Base-by-base conservation (phyloP, 2,888 invertebrate genomes). In the Drosophila phalerata region DNA sequence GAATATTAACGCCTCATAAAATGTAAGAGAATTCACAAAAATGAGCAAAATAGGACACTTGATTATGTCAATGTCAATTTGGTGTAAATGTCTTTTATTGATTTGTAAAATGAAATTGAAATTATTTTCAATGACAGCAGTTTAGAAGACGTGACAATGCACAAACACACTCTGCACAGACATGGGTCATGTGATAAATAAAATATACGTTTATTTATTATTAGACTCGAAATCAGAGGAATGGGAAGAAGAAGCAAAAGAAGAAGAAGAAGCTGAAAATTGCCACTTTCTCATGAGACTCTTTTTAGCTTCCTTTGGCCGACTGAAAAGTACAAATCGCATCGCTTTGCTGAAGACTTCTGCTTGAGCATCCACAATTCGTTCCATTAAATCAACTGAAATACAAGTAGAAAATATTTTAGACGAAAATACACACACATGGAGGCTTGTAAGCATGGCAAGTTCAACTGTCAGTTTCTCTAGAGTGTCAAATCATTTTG, bases 401-500 rank as follows among this genome's bases (percentile, higher is more conserved):
- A 55, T 34, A 48, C 25, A 47, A 42, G 48, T 11, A 11, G 17
- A 25, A 47, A 19, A 58, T 30, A 58, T 37, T 19, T 42, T 40
- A 37, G 47, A 69, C 47, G 45, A 22, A 57, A 8, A 40, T 3
- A 53, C 9, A 51, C 30, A 25, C 30, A 49, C 30, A 19, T 9
- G 30, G 5, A 22, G 5, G 17, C 25, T 11, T 28, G 17, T 17
- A 40, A 30, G 47, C 47, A 5, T 57, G 38, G 49, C 51, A 49
- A 68, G 84, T 74, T 86, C 79, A 81, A 84, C 71, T 78, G 73
- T 62, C 79, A 61, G 49, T 79, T 79, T 82, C 75, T 86, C 80
- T 80, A 60, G 80, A 57, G 78, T 84, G 82, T 87, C 85, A 87
- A 87, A 84, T 78, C 70, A 80, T 73, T 87, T 65, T 80, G 69